Percentiles rank a stretch among this genome's conserved stretches.
phyloP scores from a whole-genome alignment of 2,888 invertebrate genomes.

The Petrophora chlorosata region DNA sequence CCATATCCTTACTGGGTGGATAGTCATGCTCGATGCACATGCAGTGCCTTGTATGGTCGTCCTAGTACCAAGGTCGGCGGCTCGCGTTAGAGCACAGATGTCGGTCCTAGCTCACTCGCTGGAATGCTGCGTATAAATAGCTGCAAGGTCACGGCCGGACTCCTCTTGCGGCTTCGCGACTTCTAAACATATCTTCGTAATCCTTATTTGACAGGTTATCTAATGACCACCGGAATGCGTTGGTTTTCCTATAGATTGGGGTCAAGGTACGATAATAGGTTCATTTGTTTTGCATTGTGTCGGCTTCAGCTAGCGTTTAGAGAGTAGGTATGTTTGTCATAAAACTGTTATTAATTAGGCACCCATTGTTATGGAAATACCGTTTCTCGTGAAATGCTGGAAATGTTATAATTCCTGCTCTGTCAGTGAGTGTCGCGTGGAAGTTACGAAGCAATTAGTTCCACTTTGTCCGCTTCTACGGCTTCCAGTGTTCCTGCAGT shows the following conservation, averaged over 20 bases:
- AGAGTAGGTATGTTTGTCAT: background rate
- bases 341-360: constrained; percentile 19
- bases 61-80: constrained; percentile 49
- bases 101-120: constrained; percentile 47
- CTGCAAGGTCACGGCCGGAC: constrained; percentile 57
- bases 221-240: constrained; percentile 9
- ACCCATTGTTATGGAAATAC: constrained; percentile 21
- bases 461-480: background rate
- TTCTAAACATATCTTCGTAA: constrained; percentile 37
- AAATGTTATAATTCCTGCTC: constrained; percentile 10
- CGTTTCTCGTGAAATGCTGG: background rate
- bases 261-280: too few species aligned
- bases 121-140: constrained; percentile 63
- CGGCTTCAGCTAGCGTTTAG: background rate
- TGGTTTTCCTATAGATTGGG: constrained; percentile 1
- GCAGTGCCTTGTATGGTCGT: constrained; percentile 48
- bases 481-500: background rate
- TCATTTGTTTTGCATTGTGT: too few species aligned
- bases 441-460: constrained; percentile 12
- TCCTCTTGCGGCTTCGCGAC: constrained; percentile 41
- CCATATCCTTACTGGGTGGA: constrained; percentile 36
- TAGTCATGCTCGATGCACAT: constrained; percentile 33
- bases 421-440: background rate
- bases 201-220: constrained; percentile 39
- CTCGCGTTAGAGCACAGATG: constrained; percentile 51